Evolutionary conservation across 2,113 vertebrate species (phyloP), one percentile per base, ranked within the genome.

Genomic region (Cyanistes caeruleus): DNA sequence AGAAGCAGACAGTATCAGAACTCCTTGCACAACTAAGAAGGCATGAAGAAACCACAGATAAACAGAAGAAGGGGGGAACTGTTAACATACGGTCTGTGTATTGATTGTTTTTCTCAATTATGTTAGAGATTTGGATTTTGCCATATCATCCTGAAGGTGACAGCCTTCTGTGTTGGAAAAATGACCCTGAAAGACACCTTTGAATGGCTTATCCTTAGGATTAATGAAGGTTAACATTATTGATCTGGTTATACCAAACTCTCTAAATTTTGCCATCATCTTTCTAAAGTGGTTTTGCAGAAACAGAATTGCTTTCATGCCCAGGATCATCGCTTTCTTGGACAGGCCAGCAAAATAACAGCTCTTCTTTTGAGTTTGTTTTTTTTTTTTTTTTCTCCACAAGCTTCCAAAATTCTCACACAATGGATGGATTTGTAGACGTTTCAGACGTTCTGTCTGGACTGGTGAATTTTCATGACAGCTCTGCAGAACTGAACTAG

Each of bases 21-120:
- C 98, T 99, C 24, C 98, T 99, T 37, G 95, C 68, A 59, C 98
- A 99, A 69, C 97, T 99, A 41, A 98, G 97, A 78, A 94, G 98
- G 91, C 99, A 99, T 0, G 98, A 99, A 77, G 86, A 98, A 46
- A 74, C 97, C 52, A 96, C 96, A 5, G 97, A 98, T 79, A 96
- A 94, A 53, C 98, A 98, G 96, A 98, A 89, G 81, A 98, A 84
- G n/a, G 97, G 93, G 11, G 92, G 93, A 5, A 39, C 39, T 15
- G n/a, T 87, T 63, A 93, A 96, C 73, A 82, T 99, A 30, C 98
- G 98, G 99, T 99, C 65, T 89, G 98, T 96, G 80, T 58, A 19
- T 46, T 49, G n/a, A 63, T 37, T 62, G 41, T 39, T 55, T 12
- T 7, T 68, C 25, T 90, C 19, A 33, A 2, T 46, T 72, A 30